phyloP scores from a whole-genome alignment of 2,797 vertebrate species.

The Pteronotus mesoamericanus region DNA sequence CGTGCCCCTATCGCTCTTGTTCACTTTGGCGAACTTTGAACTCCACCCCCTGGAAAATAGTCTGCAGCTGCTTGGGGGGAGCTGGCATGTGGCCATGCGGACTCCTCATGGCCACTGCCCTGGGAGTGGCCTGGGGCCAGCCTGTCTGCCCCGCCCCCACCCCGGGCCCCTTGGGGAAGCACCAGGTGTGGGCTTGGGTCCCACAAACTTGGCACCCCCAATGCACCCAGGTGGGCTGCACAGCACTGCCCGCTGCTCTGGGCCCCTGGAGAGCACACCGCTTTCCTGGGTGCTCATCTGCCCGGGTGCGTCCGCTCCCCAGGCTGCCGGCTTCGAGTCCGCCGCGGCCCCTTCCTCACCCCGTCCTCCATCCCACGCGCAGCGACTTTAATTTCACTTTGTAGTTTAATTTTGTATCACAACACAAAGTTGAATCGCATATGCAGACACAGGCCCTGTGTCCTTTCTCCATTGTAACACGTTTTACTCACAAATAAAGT shows the following conservation, averaged over 20 bases:
- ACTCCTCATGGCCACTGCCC: background rate
- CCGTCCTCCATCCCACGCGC: conserved; percentile 71
- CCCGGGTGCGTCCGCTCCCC: conserved; percentile 73
- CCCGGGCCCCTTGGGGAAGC: background rate
- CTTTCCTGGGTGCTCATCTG: conserved; percentile 70
- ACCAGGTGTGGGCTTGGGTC: background rate
- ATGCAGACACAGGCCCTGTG: conserved; percentile 78
- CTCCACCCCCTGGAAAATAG: background rate
- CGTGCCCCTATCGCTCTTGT: background rate
- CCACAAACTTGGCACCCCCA: background rate
- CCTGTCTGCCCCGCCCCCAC: background rate
- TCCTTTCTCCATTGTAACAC: conserved; percentile 83
- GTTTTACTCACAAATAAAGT: conserved; percentile 93
- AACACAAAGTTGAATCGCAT: conserved; percentile 80
- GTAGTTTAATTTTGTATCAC: conserved; percentile 85
- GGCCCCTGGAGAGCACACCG: conserved; percentile 76
- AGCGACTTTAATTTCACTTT: conserved; percentile 82
- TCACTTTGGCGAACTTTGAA: background rate
- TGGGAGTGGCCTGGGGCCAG: background rate
- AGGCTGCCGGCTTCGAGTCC: conserved; percentile 76
- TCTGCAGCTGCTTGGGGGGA: background rate
- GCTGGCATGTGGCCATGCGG: background rate
- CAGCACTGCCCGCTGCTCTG: conserved; percentile 77
- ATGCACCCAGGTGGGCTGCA: conserved; percentile 78
- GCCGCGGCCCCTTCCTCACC: conserved; percentile 57